Evolutionary conservation across 2,113 vertebrate genomes (phyloP), one percentile per base, ranked within the genome.

Genomic region (Xenopus borealis): DNA sequence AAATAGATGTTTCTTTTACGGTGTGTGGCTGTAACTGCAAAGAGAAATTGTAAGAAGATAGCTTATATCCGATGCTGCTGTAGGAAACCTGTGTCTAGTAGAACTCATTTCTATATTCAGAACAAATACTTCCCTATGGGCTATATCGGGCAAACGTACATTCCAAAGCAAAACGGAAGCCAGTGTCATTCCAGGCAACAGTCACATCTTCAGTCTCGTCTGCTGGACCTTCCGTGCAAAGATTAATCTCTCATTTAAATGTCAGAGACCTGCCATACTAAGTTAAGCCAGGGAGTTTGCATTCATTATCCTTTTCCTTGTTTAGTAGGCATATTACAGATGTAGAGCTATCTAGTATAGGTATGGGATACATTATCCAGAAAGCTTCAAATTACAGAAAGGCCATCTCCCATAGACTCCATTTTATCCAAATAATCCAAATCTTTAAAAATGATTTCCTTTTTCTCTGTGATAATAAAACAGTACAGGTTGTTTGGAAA

Each of bases 11-110:
- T 16, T 75, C 30, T 8, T 16, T 55, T 57, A 57, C 79, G 78
- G 80, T 55, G 81, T 3, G 0, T 65, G 71, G 75, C 79, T 80
- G 18, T 80, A 78, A 78, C 62, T 80, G 82, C 46, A 30, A 72
- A 64, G 14, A 81, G 47, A 69, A 82, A 87, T 80, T 80, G 85
- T 79, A 86, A 87, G 75, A 76, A 80, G 84, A 85, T 88, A 88
- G 78, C 81, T 85, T 82, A 75, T 82, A 78, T 86, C 86, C 80
- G 79, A 79, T 83, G 79, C 73, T 74, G 83, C 81, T 81, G 81
- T 81, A 86, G 81, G 83, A 85, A 87, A 82, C 72, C 68, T 61
- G n/a, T 78, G 78, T 83, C 40, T 83, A 62, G 78, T 80, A 83
- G 78, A 61, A 75, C 72, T 82, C 78, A 55, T 71, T 84, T 82